Evolutionary conservation across 2,797 vertebrate species (phyloP), one percentile per base, ranked within the genome.

Genomic region (Catamblyrhynchus diadema): DNA sequence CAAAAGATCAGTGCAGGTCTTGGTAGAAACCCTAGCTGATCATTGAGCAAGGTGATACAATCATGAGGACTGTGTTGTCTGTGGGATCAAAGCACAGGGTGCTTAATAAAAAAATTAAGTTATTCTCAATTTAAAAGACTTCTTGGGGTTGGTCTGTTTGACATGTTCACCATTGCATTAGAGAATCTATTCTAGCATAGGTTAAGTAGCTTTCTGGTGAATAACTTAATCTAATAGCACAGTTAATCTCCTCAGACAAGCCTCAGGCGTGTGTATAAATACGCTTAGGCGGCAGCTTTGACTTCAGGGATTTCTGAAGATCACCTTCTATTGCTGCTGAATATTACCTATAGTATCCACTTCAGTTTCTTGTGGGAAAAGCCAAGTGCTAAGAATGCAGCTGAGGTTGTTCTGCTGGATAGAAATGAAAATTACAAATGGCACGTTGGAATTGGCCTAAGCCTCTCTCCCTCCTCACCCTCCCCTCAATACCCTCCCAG

Each of bases 201-300:
- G 75, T 33, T 95, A 97, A 97, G 93, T 94, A 89, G 96, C 91
- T 96, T 97, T 61, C 50, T 81, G 35, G 56, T 62, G 83, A 95
- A 73, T 84, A 83, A 65, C 83, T 95, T 95, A 94, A 88, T 91
- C 94, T 72, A 91, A 89, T 80, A 77, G 61, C 77, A 50, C 39
- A 47, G 81, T n/a, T 97, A 95, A 97, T 95, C 96, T 92, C 73
- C 92, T 96, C 89, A 84, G 75, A 57, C 79, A 33, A 81, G 67
- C 65, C 74, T 85, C 47, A 27, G 22, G 3, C 4, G 2, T 44
- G 51, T 6, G 56, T 71, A 62, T 93, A 77, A 94, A 94, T 69
- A 86, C 1, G 12, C 56, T 64, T 65, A 70, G 86, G 86, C 2
- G 8, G 80, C 69, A 61, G 39, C 37, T 57, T 47, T 41, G 37